Evolutionary conservation across 2,888 invertebrate genomes (phyloP).

Genomic region (Tinea pellionella): DNA sequence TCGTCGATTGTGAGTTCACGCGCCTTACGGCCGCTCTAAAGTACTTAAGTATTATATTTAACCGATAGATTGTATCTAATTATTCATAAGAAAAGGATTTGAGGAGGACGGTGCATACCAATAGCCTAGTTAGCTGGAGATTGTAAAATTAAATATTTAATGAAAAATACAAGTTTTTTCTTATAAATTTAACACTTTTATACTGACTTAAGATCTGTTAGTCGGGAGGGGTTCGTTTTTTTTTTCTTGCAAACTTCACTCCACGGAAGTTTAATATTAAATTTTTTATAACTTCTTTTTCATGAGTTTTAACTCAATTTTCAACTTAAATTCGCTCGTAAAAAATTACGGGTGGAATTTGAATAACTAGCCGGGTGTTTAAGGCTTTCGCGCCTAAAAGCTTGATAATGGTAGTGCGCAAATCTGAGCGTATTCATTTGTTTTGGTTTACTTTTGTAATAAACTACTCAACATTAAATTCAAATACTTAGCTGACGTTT

Average conservation of each 20-base stretch:
- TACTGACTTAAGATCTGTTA: not conserved
- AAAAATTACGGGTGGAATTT: not conserved
- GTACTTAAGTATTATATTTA: too few relatives aligned
- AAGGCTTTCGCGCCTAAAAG: not conserved
- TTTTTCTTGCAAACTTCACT: not conserved
- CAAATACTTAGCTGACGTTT: too few relatives aligned
- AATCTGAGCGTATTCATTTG: too few relatives aligned
- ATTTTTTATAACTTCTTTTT: not conserved
- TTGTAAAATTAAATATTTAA: not conserved
- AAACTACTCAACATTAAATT: too few relatives aligned
- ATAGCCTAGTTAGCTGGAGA: not conserved
- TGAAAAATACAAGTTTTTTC: not conserved
- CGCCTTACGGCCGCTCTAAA: too few relatives aligned
- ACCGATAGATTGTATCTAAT: too few relatives aligned
- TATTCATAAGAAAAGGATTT: too few relatives aligned
- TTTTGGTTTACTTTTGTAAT: too few relatives aligned
- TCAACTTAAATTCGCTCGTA: conserved; percentile 5
- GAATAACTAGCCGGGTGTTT: not conserved
- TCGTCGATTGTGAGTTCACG: too few relatives aligned
- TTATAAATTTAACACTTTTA: not conserved
- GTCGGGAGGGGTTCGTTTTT: not conserved
- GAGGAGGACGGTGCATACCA: too few relatives aligned
- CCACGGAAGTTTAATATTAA: not conserved
- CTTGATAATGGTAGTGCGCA: too few relatives aligned
- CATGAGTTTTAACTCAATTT: conserved; percentile 1